phyloP scores from a whole-genome alignment of 2,888 invertebrate species.

The Acronicta leporina region DNA sequence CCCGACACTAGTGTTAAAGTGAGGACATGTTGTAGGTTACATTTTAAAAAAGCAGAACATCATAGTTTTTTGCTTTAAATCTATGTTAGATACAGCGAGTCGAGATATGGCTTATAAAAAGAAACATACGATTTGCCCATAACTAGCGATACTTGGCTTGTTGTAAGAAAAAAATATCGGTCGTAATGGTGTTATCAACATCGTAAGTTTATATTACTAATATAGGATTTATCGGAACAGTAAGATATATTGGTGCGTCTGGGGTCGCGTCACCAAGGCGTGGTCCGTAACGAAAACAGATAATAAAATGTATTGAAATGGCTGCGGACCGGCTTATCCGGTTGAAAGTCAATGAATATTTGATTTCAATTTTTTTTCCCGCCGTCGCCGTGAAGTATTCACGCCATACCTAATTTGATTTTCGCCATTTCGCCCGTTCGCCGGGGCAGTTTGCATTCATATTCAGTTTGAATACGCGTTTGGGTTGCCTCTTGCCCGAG shows the following conservation, averaged over 20 bases:
- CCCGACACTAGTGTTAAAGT: too few relatives aligned
- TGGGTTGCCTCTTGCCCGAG: conserved; percentile 85
- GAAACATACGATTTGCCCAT: background rate
- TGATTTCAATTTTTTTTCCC: conserved; percentile 89
- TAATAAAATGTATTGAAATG: conserved; percentile 89
- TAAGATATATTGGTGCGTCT: conserved; percentile 39
- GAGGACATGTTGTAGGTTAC: too few relatives aligned
- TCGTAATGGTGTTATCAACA: conserved; percentile 26
- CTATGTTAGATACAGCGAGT: background rate
- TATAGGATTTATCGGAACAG: conserved; percentile 35
- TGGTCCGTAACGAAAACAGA: conserved; percentile 83
- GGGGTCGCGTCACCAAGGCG: conserved; percentile 60
- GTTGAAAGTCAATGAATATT: conserved; percentile 89
- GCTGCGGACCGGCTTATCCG: conserved; percentile 88
- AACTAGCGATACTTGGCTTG: conserved; percentile 2
- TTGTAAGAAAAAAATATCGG: conserved; percentile 6
- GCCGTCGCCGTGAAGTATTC: conserved; percentile 89
- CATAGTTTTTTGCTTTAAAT: too few relatives aligned
- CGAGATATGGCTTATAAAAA: too few relatives aligned
- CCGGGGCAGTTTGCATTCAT: conserved; percentile 88
- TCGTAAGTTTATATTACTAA: conserved; percentile 47
- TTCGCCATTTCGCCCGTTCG: conserved; percentile 87
- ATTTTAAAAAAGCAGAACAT: too few relatives aligned
- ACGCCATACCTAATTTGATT: conserved; percentile 89
- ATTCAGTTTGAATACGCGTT: conserved; percentile 88